Conservation (phyloP, 2,113 vertebrate genomes). For the Nannospalax galili region DNA sequence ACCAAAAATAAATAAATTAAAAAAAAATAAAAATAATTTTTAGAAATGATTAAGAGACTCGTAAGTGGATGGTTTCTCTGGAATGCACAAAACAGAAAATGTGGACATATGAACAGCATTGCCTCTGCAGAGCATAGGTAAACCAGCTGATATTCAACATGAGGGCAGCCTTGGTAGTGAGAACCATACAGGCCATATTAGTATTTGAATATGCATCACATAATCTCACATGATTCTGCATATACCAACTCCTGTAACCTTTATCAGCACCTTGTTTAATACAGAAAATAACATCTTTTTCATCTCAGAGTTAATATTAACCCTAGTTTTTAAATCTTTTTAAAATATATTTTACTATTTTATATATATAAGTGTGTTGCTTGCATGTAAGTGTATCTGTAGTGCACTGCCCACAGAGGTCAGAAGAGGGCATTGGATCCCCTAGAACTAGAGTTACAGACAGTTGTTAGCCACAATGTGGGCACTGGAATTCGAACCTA, state of each 20-base stretch:
- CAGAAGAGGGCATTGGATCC: too few relatives aligned
- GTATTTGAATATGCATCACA: background rate
- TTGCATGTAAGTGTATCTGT: too few relatives aligned
- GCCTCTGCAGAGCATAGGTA: background rate
- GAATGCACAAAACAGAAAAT: background rate
- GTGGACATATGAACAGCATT: background rate
- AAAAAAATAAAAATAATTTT: too few relatives aligned
- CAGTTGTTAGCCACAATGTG: too few relatives aligned
- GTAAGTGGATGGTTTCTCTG: background rate
- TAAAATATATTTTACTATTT: too few relatives aligned
- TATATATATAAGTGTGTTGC: too few relatives aligned
- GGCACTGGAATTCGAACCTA: too few relatives aligned
- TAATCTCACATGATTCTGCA: background rate
- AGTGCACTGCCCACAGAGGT: too few relatives aligned
- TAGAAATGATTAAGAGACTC: constrained; percentile 20
- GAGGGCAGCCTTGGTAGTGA: background rate
- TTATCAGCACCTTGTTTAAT: constrained; percentile 28
- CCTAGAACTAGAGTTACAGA: too few relatives aligned
- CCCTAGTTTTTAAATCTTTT: constrained; percentile 34
- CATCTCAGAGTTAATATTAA: constrained; percentile 38
- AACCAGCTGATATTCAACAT: background rate
- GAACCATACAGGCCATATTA: background rate
- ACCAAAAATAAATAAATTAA: too few relatives aligned
- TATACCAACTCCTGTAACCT: background rate
- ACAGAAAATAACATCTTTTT: constrained; percentile 6